Conservation (phyloP, 2,888 invertebrate genomes). For the Clusia tigrina region DNA sequence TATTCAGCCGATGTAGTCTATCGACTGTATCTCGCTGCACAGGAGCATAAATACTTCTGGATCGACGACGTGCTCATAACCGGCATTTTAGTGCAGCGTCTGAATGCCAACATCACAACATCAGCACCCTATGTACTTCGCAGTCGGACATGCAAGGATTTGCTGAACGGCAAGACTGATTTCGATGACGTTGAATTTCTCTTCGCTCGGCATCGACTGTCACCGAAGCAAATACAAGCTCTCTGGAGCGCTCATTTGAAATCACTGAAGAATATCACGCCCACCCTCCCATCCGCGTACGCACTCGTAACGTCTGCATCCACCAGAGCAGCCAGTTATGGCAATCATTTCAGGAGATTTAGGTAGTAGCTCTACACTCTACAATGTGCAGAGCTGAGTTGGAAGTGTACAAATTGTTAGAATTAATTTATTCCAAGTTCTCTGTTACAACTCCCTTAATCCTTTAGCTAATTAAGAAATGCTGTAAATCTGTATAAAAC, state of each 20-base stretch:
- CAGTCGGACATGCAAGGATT: too few relatives aligned
- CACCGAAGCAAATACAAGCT: conserved; percentile 61
- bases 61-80: conserved; percentile 85
- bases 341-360: too few relatives aligned
- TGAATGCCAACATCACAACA: conserved; percentile 66
- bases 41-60: conserved; percentile 77
- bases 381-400: too few relatives aligned
- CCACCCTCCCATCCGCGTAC: conserved; percentile 29
- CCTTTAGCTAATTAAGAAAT: too few relatives aligned
- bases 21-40: conserved; percentile 69
- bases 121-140: conserved; percentile 51
- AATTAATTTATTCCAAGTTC: too few relatives aligned
- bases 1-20: conserved; percentile 72
- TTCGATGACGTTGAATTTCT: conserved; percentile 54
- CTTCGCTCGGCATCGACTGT: conserved; percentile 63
- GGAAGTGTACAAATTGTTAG: conserved; percentile 1
- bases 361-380: too few relatives aligned
- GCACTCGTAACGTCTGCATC: too few relatives aligned
- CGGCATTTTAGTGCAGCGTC: conserved; percentile 69
- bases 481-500: too few relatives aligned
- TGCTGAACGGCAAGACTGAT: conserved; percentile 49
- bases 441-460: too few relatives aligned
- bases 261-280: conserved; percentile 24
- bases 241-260: conserved; percentile 61
- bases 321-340: too few relatives aligned